phyloP scores from a whole-genome alignment of 2,113 vertebrate genomes.

The Tiliqua scincoides region DNA sequence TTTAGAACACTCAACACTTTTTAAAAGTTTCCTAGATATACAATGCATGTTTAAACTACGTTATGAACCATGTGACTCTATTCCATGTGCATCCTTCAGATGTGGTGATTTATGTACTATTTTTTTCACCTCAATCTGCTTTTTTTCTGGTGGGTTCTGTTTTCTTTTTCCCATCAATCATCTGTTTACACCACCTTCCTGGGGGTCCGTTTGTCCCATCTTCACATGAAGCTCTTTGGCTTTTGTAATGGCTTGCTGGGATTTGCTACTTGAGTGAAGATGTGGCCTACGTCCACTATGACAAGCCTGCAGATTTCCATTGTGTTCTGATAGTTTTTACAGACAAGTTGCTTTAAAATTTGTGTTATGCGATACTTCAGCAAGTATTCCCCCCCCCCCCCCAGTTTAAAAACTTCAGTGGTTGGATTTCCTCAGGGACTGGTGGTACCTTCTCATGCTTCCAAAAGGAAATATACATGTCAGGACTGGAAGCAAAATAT shows the following conservation, averaged over 20 bases:
- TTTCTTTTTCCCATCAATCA: no score
- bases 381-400: not conserved
- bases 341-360: not conserved
- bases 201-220: not conserved
- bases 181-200: not conserved
- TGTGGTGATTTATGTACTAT: not conserved
- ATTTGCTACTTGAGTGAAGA: not conserved
- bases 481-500: not conserved
- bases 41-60: no score
- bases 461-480: not conserved
- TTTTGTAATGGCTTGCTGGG: not conserved
- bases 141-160: not conserved
- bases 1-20: no score
- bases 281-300: no score
- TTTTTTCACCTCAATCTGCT: not conserved
- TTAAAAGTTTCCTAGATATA: no score
- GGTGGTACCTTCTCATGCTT: not conserved
- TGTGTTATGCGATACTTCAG: not conserved
- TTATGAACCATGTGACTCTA: not conserved
- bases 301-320: no score
- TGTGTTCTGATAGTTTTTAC: no score
- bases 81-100: not conserved
- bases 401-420: not conserved
- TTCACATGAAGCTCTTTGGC: not conserved
- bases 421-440: not conserved